Percentiles rank a stretch among this genome's conserved stretches.
Conservation (phyloP, 2,888 invertebrate genomes). For the Leucozona laternaria region DNA sequence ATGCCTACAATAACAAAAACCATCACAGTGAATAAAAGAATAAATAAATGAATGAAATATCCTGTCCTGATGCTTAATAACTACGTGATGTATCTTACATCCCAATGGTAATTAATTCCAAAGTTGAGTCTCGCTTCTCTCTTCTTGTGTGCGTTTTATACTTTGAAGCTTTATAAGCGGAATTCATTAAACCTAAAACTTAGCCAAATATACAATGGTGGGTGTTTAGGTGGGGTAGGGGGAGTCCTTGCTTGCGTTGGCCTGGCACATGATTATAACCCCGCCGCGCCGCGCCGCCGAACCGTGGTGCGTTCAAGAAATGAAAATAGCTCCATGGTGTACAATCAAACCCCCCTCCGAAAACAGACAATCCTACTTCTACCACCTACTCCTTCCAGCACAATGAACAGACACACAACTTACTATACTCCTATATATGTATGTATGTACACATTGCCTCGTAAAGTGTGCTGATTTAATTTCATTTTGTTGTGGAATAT, state of each 20-base stretch:
- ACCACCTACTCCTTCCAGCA: not conserved
- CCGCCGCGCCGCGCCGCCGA: no score
- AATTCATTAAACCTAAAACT: slow-evolving; percentile 67
- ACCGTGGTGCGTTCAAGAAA: slow-evolving; percentile 16
- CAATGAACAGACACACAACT: not conserved
- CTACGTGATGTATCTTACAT: slow-evolving; percentile 71
- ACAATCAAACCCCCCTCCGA: slow-evolving; percentile 1
- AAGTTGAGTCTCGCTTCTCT: not conserved
- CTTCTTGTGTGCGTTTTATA: slow-evolving; percentile 25
- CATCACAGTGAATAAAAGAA: not conserved
- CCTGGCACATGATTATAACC: slow-evolving; percentile 13
- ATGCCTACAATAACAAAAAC: slow-evolving; percentile 9
- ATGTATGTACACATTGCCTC: not conserved
- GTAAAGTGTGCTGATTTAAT: slow-evolving; percentile 70
- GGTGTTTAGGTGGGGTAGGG: not conserved
- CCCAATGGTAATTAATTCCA: slow-evolving; percentile 70
- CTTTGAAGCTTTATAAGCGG: slow-evolving; percentile 57
- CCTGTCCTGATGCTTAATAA: slow-evolving; percentile 31
- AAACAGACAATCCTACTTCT: not conserved
- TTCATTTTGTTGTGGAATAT: slow-evolving; percentile 63
- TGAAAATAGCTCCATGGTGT: slow-evolving; percentile 24
- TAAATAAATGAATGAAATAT: slow-evolving; percentile 29
- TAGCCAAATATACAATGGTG: slow-evolving; percentile 21
- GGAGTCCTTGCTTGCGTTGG: not conserved
- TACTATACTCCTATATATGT: not conserved